These are phyloP conservation scores for Odontophorus gujanensis DNA, from an alignment of 2,113 vertebrate genomes.

Conservation along the genomic window DNA sequence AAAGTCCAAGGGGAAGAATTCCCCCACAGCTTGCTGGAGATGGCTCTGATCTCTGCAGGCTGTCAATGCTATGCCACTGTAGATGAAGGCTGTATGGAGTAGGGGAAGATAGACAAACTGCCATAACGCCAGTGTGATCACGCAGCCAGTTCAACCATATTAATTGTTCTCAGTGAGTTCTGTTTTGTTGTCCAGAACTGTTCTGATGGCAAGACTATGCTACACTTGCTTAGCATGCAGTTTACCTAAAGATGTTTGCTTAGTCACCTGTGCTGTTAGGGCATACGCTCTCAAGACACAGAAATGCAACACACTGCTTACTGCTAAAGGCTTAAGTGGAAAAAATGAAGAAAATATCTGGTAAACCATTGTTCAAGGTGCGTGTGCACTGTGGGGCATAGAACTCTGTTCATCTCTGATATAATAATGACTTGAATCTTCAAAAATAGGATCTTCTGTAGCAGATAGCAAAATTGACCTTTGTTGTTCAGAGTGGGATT, in stretches of 20 bases:
- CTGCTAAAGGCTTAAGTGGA: background rate
- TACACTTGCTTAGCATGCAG: background rate
- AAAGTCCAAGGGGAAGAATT: background rate
- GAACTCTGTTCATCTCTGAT: background rate
- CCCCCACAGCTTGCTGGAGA: background rate
- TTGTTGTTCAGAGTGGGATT: background rate
- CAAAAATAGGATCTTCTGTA: background rate
- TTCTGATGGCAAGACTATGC: background rate
- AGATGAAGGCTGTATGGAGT: background rate
- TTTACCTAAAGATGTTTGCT: background rate
- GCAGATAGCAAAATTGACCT: background rate
- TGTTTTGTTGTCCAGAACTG: background rate
- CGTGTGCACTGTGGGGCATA: background rate
- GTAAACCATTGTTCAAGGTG: background rate
- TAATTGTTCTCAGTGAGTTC: background rate
- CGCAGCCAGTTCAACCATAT: background rate
- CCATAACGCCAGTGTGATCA: fast-evolving
- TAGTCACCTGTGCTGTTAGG: fast-evolving
- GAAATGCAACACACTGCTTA: background rate
- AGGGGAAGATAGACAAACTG: background rate
- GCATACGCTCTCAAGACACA: background rate
- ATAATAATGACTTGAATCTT: background rate
- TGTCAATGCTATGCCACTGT: background rate
- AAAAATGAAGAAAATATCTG: background rate
- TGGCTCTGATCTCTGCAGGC: background rate